Evolutionary conservation across 2,113 vertebrate species (phyloP).

Genomic region (Urocolius indicus): DNA sequence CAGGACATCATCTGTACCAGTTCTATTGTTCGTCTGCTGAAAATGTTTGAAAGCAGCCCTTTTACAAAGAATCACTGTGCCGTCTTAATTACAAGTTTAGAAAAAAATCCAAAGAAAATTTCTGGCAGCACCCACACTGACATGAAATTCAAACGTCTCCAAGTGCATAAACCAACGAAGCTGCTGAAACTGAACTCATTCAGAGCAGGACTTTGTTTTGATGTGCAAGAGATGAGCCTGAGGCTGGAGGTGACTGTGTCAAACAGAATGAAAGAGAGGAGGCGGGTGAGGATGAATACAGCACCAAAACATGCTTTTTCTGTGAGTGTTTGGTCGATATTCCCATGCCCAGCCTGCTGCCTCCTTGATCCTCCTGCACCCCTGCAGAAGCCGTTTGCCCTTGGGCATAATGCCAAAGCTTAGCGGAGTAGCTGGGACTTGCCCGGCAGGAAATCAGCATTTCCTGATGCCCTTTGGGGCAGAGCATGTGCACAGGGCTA

Average conservation of each 20-base stretch:
- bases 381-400: not conserved
- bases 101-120: not conserved
- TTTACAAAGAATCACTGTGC: not conserved
- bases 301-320: not conserved
- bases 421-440: not conserved
- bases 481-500: not conserved
- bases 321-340: not conserved
- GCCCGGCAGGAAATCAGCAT: not conserved
- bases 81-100: not conserved
- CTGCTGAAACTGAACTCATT: not conserved
- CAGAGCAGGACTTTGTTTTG: not conserved
- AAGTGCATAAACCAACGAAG: not conserved
- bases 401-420: not conserved
- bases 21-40: constrained; percentile 1
- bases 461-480: not conserved
- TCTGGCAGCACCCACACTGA: not conserved
- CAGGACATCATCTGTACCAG: not conserved
- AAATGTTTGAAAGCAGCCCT: constrained; percentile 29
- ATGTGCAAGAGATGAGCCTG: constrained; percentile 1
- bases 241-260: not conserved
- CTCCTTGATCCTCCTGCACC: not conserved
- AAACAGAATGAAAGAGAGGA: not conserved
- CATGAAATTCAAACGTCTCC: not conserved
- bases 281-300: not conserved
- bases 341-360: not conserved